Conservation (phyloP, 2,888 invertebrate species). For the Endotricha flammealis region DNA sequence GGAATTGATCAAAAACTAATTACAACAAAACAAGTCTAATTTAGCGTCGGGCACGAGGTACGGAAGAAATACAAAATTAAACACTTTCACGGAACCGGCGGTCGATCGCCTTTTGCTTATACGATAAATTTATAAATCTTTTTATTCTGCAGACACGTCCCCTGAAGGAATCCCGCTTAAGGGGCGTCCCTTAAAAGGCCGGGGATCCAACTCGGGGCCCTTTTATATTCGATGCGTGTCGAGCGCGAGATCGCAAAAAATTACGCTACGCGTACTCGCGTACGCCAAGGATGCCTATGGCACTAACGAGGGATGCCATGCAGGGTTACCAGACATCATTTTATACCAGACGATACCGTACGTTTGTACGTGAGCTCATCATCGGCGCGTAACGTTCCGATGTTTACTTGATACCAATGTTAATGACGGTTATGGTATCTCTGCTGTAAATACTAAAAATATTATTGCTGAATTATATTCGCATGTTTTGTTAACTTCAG, state of each 20-base stretch:
- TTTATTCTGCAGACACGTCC: slow-evolving; percentile 64
- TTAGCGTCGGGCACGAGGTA: slow-evolving; percentile 33
- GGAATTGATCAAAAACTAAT: background rate
- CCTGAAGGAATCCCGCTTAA: slow-evolving; percentile 62
- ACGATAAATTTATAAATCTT: slow-evolving; percentile 69
- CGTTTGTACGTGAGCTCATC: background rate
- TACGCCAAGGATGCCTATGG: slow-evolving; percentile 47
- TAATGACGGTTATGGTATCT: no score
- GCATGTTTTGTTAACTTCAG: no score
- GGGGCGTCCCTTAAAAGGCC: slow-evolving; percentile 61
- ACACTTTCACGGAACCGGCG: slow-evolving; percentile 48
- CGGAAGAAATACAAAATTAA: slow-evolving; percentile 50
- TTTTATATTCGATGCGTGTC: slow-evolving; percentile 58
- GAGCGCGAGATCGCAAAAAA: slow-evolving; percentile 50
- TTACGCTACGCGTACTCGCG: slow-evolving; percentile 62
- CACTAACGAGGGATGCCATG: slow-evolving; percentile 36
- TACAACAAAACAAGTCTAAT: slow-evolving; percentile 14
- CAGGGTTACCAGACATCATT: slow-evolving; percentile 21
- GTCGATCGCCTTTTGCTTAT: slow-evolving; percentile 43
- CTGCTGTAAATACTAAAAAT: no score
- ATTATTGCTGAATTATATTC: no score
- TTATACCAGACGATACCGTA: background rate
- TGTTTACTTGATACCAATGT: background rate
- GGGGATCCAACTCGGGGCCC: slow-evolving; percentile 52
- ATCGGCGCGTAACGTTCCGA: slow-evolving; percentile 1